Percentiles rank a stretch among this genome's conserved stretches.
phyloP scores from a whole-genome alignment of 2,888 invertebrate species.

The Pristionchus arcanus region DNA sequence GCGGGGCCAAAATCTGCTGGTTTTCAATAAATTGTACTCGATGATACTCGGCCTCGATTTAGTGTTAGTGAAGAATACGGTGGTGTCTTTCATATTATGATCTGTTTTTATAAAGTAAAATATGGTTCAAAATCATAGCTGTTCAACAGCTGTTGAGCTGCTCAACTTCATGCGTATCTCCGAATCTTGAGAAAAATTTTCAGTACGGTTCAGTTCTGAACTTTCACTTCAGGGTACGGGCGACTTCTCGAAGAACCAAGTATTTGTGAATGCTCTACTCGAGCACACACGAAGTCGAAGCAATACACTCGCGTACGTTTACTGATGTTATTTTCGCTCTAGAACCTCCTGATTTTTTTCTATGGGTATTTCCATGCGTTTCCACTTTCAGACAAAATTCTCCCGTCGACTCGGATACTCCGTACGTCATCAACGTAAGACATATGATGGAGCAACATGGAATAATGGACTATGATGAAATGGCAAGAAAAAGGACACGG shows the following conservation, averaged over 20 bases:
- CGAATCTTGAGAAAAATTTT: neutral
- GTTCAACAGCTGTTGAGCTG: no score
- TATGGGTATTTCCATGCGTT: neutral
- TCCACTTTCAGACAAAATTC: neutral
- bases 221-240: slow-evolving; percentile 59
- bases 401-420: slow-evolving; percentile 25
- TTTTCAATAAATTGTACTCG: no score
- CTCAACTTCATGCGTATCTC: no score
- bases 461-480: slow-evolving; percentile 64
- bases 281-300: slow-evolving; percentile 67
- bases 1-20: no score
- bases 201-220: no score
- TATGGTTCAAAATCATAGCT: no score
- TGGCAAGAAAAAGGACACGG: slow-evolving; percentile 38
- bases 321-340: neutral
- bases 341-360: neutral
- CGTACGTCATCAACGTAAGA: slow-evolving; percentile 50
- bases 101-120: no score
- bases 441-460: slow-evolving; percentile 63
- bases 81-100: no score
- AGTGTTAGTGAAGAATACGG: no score
- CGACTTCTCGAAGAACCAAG: slow-evolving; percentile 64
- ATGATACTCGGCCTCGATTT: no score
- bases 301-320: slow-evolving; percentile 61
- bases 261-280: slow-evolving; percentile 67